Base-by-base conservation (phyloP, 1,140 invertebrate species). In the Atopsyche davidsoni region DNA sequence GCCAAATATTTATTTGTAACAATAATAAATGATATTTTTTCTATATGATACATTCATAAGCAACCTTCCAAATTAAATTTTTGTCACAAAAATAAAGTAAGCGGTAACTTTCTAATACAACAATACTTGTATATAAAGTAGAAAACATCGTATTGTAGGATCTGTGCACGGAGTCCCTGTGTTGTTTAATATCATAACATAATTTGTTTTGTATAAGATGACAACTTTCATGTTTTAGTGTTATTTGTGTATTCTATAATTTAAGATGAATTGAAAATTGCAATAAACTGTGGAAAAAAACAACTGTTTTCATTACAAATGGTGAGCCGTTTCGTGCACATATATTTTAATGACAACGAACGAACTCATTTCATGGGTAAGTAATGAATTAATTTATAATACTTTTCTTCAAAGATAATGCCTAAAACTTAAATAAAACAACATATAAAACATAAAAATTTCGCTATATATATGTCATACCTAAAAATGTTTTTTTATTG, bases 171-270 rank as follows among this genome's bases (percentile, higher is more conserved):
- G 19, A 4, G 17, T 39, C 17, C 9, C 19, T 32, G 19, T 36
- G 31, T 44, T 13, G 23, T 28, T 38, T 36, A 46, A 23, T 44
- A 21, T 39, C 16, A 39, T 43, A 42, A 42, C 19, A 43, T 49
- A 47, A 51, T 50, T 47, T 41, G 18, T 56, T 56, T 56, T 56
- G 46, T 56, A 56, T 48, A 51, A 56, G 48, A 46, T 47, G 31
- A 50, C 28, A 34, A 31, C 42, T 56, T 38, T 45, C 48, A 51
- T 51, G 39, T 55, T 50, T 41, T 55, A 35, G 45, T 56, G 49
- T 56, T 56, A 56, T 51, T 56, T 45, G 54, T 56, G 54, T 56
- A 56, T 47, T 46, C 44, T 44, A 50, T 41, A 47, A 55, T 32
- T 34, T 42, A 42, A 50, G 39, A 42, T 18, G 43, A 49, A 23